A percentile compares a stretch with the other conserved stretches of the same genome.
Conservation (phyloP, 2,888 invertebrate species). For the Busseola fusca region DNA sequence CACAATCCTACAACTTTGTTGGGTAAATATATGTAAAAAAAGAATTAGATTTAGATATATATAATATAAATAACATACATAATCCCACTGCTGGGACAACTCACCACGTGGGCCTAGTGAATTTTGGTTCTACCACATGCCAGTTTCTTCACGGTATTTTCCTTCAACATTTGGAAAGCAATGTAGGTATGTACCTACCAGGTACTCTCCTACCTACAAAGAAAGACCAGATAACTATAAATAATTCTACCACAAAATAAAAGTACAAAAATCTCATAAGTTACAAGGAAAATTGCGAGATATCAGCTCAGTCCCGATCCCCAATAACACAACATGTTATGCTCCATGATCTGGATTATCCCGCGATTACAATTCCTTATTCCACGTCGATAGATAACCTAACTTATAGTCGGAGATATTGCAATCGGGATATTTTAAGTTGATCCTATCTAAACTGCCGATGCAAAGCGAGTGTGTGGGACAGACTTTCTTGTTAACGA, state of each 20-base stretch:
- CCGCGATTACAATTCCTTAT: conserved; percentile 75
- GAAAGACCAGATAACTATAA: conserved; percentile 10
- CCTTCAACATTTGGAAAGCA: not conserved
- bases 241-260: conserved; percentile 19
- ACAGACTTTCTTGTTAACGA: conserved; percentile 80
- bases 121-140: not conserved
- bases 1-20: too few species aligned
- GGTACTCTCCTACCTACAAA: not conserved
- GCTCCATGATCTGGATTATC: conserved; percentile 74
- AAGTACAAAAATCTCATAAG: conserved; percentile 41
- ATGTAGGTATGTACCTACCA: not conserved
- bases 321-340: conserved; percentile 62
- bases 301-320: conserved; percentile 49
- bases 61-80: too few species aligned
- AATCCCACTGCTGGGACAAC: too few species aligned
- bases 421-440: conserved; percentile 76
- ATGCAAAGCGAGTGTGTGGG: conserved; percentile 77
- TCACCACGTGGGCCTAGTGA: not conserved
- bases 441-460: conserved; percentile 76
- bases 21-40: too few species aligned
- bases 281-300: conserved; percentile 48
- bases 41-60: too few species aligned
- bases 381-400: conserved; percentile 70
- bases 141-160: too few species aligned
- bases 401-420: conserved; percentile 69